A percentile compares a stretch with the other conserved stretches of the same genome.
These are phyloP conservation scores for Enoplosus armatus DNA, from an alignment of 2,797 vertebrate genomes.

Conservation along the genomic window DNA sequence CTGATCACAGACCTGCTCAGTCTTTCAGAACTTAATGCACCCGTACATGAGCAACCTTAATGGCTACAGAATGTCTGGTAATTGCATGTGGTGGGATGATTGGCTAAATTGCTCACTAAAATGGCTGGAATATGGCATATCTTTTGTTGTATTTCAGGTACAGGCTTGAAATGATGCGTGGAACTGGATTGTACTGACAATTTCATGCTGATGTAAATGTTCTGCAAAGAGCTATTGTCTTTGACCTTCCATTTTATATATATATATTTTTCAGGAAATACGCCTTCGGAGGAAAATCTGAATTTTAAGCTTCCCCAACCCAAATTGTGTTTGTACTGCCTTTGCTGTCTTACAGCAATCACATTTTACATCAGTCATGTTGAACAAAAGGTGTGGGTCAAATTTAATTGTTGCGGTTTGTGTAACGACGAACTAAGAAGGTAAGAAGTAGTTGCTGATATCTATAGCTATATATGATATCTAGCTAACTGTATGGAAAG, in stretches of 20 bases:
- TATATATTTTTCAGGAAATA: background rate
- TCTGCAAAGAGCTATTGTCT: background rate
- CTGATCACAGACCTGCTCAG: background rate
- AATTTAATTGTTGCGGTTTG: background rate
- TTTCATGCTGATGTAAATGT: background rate
- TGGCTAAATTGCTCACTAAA: slow-evolving; percentile 8
- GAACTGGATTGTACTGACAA: background rate
- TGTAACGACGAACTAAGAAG: background rate
- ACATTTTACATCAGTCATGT: background rate
- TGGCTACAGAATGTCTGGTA: background rate
- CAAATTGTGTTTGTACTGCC: background rate
- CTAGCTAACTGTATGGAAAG: background rate
- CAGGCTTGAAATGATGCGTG: background rate
- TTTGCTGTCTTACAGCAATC: background rate
- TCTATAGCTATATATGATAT: too few species aligned
- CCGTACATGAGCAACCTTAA: slow-evolving; percentile 4
- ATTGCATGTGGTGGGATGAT: background rate
- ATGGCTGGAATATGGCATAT: background rate
- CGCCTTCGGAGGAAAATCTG: background rate
- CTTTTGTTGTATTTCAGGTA: slow-evolving; percentile 1
- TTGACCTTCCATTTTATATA: background rate
- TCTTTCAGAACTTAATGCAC: background rate
- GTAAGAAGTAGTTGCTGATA: background rate
- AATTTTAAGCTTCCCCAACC: background rate
- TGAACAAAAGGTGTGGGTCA: background rate